A percentile compares a stretch with the other conserved stretches of the same genome.
Conservation (phyloP, 2,797 vertebrate species). For the Argentina silus region DNA sequence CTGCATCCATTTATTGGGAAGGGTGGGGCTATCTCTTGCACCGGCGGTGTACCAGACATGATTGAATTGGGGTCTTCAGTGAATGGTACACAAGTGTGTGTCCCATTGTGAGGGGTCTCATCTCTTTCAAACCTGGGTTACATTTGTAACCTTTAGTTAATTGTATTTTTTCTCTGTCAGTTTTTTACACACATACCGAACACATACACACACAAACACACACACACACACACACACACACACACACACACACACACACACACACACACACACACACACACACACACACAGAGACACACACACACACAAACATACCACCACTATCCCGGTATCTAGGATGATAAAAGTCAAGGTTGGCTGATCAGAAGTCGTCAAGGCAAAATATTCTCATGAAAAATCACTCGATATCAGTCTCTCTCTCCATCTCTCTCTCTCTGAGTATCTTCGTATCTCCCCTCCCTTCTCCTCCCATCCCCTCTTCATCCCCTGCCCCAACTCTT, state of each 20-base stretch:
- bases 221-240: not conserved
- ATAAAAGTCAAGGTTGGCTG: slow-evolving; percentile 18
- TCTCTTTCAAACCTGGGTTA: no score
- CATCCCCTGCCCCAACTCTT: slow-evolving; percentile 33
- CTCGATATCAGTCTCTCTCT: slow-evolving; percentile 32
- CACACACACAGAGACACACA: slow-evolving; percentile 15
- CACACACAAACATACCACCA: slow-evolving; percentile 1
- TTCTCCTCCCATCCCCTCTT: slow-evolving; percentile 32
- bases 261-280: not conserved
- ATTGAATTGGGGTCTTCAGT: no score
- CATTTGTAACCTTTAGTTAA: no score
- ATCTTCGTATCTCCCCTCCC: not conserved
- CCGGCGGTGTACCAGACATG: no score
- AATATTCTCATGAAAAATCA: not conserved
- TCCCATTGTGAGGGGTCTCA: no score
- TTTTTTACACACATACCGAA: not conserved
- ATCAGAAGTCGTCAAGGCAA: slow-evolving; percentile 40
- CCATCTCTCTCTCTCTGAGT: slow-evolving; percentile 34
- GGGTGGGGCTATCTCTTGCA: no score
- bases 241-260: slow-evolving; percentile 8
- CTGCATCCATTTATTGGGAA: no score
- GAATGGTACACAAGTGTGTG: no score
- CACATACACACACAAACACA: not conserved
- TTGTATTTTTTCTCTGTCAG: no score
- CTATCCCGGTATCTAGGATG: not conserved